Evolutionary conservation across 2,888 invertebrate genomes (phyloP), one percentile per base, ranked within the genome.

Genomic region (Parasteatoda lunata): DNA sequence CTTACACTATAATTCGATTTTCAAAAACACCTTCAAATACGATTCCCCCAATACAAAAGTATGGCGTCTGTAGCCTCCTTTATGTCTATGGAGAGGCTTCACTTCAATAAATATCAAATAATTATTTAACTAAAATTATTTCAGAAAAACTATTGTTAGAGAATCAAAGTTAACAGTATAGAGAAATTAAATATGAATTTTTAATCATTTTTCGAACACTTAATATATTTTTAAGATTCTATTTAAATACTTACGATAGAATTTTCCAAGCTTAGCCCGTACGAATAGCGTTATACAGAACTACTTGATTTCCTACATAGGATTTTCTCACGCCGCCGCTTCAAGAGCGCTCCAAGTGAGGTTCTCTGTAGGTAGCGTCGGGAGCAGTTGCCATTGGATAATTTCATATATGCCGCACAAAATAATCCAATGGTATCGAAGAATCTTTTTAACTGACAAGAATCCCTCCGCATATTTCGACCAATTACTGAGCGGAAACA

Each of bases 51-150:
- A 85, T 85, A 71, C 70, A 80, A 87, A 73, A 88, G 82, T 88
- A 88, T 88, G 88, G 88, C 88, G 88, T 82, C 88, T 65, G 78
- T 77, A 87, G 73, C 78, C 81, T 71, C 75, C 81, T 83, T 86
- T 83, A 82, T 88, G 69, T 77, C 70, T 80, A 86, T 70, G 84
- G 80, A 80, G 86, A 87, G 81, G 81, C 86, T 81, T 59, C 59
- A 75, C 76, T 15, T 51, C 13, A 64, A 45, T n/a, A 66, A 49
- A 66, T 9, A 51, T 47, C 9, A 59, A 47, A 11, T 13, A 30
- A 7, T 15, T 7, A 64, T 3, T 49, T 4, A 30, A 11, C 11
- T 48, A 47, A 54, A 54, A 54, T 54, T 54, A 54, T 54, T 54
- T 54, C 8, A 8, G 13, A 54, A 11, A 11, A 54, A 54, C 54